These are phyloP conservation scores for Pithys albifrons DNA, from an alignment of 2,113 vertebrate genomes.

Conservation along the genomic window DNA sequence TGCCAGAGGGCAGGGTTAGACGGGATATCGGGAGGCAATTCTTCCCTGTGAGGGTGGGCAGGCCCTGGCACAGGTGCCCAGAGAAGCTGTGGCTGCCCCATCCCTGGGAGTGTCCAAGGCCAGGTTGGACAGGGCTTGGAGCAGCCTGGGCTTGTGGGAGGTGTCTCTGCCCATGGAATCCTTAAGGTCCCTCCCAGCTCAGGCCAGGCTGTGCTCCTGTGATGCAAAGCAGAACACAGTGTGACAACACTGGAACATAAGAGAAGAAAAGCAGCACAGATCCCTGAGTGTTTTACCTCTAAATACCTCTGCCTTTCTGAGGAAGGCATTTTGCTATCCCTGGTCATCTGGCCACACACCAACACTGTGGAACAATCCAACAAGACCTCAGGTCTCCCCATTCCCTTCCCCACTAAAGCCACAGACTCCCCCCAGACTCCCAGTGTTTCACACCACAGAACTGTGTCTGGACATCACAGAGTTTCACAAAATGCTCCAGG, in stretches of 20 bases:
- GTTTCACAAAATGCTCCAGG: not conserved
- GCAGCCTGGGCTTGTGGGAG: accelerated
- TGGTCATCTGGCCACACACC: accelerated
- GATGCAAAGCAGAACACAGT: not conserved
- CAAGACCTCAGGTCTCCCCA: not conserved
- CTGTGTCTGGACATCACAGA: not conserved
- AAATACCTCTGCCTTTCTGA: not conserved
- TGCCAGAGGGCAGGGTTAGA: accelerated
- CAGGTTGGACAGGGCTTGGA: not conserved
- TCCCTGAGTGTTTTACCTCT: not conserved
- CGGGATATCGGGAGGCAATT: not conserved
- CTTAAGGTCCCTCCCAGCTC: not conserved
- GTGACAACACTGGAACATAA: accelerated
- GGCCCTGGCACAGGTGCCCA: not conserved
- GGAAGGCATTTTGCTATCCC: not conserved
- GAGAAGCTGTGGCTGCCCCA: not conserved
- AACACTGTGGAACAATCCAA: accelerated
- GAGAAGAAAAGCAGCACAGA: not conserved
- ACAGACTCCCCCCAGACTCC: not conserved
- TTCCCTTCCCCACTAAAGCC: not conserved
- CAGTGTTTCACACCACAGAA: not conserved
- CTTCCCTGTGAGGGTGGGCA: accelerated
- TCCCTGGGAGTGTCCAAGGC: not conserved
- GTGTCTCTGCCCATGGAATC: not conserved
- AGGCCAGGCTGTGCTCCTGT: not conserved